Conservation (phyloP, 2,797 vertebrate genomes). For the Holocentrus rufus region DNA sequence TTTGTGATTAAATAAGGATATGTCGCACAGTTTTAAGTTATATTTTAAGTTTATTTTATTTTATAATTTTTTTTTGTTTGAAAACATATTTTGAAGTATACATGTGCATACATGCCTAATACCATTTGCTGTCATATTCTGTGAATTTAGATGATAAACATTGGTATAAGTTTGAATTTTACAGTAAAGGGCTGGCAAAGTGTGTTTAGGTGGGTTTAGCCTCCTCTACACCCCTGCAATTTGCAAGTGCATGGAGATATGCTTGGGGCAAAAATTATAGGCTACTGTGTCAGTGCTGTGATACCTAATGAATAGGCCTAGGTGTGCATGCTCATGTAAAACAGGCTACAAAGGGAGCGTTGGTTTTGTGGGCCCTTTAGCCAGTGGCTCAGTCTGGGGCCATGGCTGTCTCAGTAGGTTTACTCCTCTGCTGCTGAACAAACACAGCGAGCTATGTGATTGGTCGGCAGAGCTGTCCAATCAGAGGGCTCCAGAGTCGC, state of each 20-base stretch:
- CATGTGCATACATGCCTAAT: too few relatives aligned
- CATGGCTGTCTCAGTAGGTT: constrained; percentile 58
- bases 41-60: too few relatives aligned
- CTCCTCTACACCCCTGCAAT: constrained; percentile 21
- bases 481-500: constrained; percentile 61
- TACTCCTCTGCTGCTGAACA: constrained; percentile 67
- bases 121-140: too few relatives aligned
- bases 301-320: constrained; percentile 33
- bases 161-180: constrained; percentile 3
- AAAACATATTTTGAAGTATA: too few relatives aligned
- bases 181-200: background rate
- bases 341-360: constrained; percentile 57
- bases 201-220: constrained; percentile 19
- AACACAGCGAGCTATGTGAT: constrained; percentile 69
- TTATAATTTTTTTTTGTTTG: too few relatives aligned
- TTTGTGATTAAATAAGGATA: too few relatives aligned
- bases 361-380: constrained; percentile 65
- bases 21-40: too few relatives aligned
- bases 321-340: constrained; percentile 53
- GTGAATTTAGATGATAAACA: too few relatives aligned
- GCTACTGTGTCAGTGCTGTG: constrained; percentile 27
- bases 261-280: constrained; percentile 18
- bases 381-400: constrained; percentile 59
- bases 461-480: constrained; percentile 75
- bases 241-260: constrained; percentile 5